These are phyloP conservation scores for Lepidochitona cinerea DNA, from an alignment of 2,888 invertebrate genomes.

Conservation along the genomic window DNA sequence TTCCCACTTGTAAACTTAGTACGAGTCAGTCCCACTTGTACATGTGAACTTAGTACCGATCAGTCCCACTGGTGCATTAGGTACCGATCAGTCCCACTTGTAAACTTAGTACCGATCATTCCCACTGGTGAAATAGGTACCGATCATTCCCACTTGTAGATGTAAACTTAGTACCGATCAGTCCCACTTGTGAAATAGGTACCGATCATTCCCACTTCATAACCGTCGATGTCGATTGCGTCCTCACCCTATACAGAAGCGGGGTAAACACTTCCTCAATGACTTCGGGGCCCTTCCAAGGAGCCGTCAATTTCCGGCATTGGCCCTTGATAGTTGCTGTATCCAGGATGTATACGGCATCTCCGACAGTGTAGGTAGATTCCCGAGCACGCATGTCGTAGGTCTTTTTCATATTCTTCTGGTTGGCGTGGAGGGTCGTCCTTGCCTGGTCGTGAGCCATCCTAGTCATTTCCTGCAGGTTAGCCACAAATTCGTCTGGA, in stretches of 20 bases:
- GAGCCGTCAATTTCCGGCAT: constrained; percentile 19
- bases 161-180: no score
- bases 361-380: constrained; percentile 18
- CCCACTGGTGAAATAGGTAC: no score
- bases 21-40: no score
- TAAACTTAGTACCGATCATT: no score
- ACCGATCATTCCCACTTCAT: no score
- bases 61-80: no score
- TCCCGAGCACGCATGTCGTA: constrained; percentile 18
- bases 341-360: constrained; percentile 20
- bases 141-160: no score
- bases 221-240: not conserved
- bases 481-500: constrained; percentile 12
- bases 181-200: no score
- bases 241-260: constrained; percentile 10
- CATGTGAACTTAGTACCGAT: no score
- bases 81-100: no score
- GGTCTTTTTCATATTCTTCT: constrained; percentile 19
- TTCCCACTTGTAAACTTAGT: no score
- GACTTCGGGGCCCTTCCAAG: constrained; percentile 28
- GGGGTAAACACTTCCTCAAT: constrained; percentile 22
- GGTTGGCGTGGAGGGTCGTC: constrained; percentile 8
- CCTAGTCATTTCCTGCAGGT: not conserved
- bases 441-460: constrained; percentile 23
- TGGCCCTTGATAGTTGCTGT: constrained; percentile 19